Evolutionary conservation across 2,888 invertebrate genomes (phyloP).

Genomic region (Cryptocheilus praepositus): DNA sequence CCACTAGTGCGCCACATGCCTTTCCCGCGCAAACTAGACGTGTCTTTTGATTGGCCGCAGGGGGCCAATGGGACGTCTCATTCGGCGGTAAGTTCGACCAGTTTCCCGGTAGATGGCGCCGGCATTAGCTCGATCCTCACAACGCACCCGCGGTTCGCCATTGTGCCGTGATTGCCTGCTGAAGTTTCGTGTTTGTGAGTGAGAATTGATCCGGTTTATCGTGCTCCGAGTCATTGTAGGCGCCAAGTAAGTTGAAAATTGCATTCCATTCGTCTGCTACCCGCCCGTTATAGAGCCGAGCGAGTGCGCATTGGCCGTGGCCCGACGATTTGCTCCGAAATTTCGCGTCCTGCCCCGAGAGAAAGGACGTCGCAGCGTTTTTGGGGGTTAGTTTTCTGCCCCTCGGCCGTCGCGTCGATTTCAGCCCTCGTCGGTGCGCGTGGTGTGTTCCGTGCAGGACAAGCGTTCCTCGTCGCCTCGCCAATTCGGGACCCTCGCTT

Average conservation of each 20-base stretch:
- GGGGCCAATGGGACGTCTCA: constrained; percentile 34
- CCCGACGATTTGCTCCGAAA: constrained; percentile 8
- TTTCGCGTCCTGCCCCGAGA: constrained; percentile 15
- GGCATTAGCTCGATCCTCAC: constrained; percentile 42
- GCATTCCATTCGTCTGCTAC: background rate
- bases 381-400: constrained; percentile 61
- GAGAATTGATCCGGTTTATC: constrained; percentile 59
- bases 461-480: background rate
- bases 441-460: constrained; percentile 40
- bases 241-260: constrained; percentile 48
- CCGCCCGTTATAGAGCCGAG: no score
- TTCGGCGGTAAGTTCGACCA: constrained; percentile 4
- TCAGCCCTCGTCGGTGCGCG: constrained; percentile 57
- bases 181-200: constrained; percentile 65
- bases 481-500: background rate
- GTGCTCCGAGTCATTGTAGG: constrained; percentile 30
- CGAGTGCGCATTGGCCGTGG: background rate
- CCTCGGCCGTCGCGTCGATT: constrained; percentile 45
- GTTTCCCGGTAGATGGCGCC: constrained; percentile 52
- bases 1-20: constrained; percentile 11
- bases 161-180: constrained; percentile 64
- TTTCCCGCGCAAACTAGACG: constrained; percentile 51
- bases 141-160: constrained; percentile 66
- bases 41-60: constrained; percentile 30
- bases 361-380: constrained; percentile 33